Percentiles rank a stretch among this genome's conserved stretches.
Conservation (phyloP, 2,888 invertebrate genomes). For the Drosophila nigricruria region DNA sequence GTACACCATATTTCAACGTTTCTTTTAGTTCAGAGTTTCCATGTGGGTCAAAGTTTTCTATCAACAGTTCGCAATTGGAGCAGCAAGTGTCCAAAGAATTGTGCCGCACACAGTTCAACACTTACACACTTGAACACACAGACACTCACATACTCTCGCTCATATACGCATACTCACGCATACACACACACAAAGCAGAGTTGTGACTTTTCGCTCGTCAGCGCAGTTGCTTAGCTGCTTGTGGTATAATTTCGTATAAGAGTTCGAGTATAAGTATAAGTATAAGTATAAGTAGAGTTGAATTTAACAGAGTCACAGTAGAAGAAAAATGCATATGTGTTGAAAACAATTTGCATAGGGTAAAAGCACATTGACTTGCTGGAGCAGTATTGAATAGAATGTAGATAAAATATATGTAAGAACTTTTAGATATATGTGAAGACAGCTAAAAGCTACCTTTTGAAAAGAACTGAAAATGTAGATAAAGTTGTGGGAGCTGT, state of each 20-base stretch:
- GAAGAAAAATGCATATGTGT: not conserved
- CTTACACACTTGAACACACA: not conserved
- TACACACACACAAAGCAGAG: not conserved
- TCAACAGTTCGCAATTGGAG: slow-evolving; percentile 49
- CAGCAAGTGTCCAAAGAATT: slow-evolving; percentile 62
- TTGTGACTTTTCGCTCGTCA: slow-evolving; percentile 29
- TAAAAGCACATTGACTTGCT: not conserved
- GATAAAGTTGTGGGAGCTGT: too few relatives aligned
- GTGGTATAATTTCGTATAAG: slow-evolving; percentile 13
- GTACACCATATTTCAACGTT: slow-evolving; percentile 12
- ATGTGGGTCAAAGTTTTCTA: slow-evolving; percentile 27
- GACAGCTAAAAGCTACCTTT: too few relatives aligned
- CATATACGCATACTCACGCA: not conserved
- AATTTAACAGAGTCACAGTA: not conserved
- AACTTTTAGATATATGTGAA: too few relatives aligned
- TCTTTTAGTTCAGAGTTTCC: not conserved
- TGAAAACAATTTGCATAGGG: not conserved
- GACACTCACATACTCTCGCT: not conserved
- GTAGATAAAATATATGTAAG: too few relatives aligned
- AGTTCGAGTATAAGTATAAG: not conserved
- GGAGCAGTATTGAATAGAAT: too few relatives aligned
- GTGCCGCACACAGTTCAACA: slow-evolving; percentile 39
- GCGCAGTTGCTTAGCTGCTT: slow-evolving; percentile 18
- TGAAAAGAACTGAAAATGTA: too few relatives aligned
- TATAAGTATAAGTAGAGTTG: not conserved